Conservation (phyloP, 2,113 vertebrate species). For the Chaetura pelagica region DNA sequence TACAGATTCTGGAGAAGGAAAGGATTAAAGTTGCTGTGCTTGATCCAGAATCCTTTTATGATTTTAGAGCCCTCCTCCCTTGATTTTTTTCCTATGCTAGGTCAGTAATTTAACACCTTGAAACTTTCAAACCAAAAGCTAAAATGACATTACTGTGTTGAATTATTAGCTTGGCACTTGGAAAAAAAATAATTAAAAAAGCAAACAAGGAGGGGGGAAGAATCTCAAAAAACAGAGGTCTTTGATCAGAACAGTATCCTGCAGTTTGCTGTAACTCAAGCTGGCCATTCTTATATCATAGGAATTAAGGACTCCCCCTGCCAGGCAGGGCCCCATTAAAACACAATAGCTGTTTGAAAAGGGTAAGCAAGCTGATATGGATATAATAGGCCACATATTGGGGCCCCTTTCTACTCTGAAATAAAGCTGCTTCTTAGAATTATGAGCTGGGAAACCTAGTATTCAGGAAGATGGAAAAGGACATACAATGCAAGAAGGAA, state of each 20-base stretch:
- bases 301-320: conserved; percentile 80
- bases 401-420: conserved; percentile 78
- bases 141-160: conserved; percentile 70
- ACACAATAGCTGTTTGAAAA: conserved; percentile 83
- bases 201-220: background rate
- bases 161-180: conserved; percentile 73
- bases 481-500: conserved; percentile 53
- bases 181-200: conserved; percentile 15
- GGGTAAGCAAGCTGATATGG: conserved; percentile 83
- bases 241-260: conserved; percentile 82
- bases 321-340: conserved; percentile 81
- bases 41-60: conserved; percentile 67
- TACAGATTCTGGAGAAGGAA: conserved; percentile 57
- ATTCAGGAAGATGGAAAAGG: conserved; percentile 66
- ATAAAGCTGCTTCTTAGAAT: conserved; percentile 81
- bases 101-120: conserved; percentile 80
- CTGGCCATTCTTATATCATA: conserved; percentile 78
- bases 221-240: conserved; percentile 76
- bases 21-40: conserved; percentile 67
- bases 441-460: conserved; percentile 77
- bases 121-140: conserved; percentile 74
- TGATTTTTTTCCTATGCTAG: conserved; percentile 59
- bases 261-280: conserved; percentile 81
- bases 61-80: conserved; percentile 52
- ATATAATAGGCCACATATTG: conserved; percentile 84